phyloP scores from a whole-genome alignment of 2,797 vertebrate species.

The Adrianichthys oophorus region DNA sequence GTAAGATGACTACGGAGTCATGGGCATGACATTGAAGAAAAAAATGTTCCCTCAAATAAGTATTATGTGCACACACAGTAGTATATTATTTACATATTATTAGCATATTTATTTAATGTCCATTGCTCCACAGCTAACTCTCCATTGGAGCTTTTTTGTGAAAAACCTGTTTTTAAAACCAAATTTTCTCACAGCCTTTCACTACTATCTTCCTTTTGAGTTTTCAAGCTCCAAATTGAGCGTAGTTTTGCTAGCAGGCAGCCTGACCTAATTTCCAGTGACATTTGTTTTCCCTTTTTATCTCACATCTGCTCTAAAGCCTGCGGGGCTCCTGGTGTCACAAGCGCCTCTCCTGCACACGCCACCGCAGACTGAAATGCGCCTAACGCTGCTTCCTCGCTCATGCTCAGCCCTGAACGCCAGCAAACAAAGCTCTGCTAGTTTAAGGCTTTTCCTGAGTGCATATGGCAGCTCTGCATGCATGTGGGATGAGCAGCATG shows the following conservation, averaged over 20 bases:
- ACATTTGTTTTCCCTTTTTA: constrained; percentile 34
- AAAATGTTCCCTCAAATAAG: too few species aligned
- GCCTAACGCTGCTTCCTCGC: background rate
- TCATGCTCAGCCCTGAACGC: constrained; percentile 1
- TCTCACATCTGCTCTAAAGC: constrained; percentile 20
- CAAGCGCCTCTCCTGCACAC: constrained; percentile 23
- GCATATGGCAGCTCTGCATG: constrained; percentile 62
- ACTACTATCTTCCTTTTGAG: too few species aligned
- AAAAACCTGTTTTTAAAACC: too few species aligned
- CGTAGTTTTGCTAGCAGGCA: constrained; percentile 1
- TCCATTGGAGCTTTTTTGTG: too few species aligned
- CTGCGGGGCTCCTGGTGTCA: constrained; percentile 29
- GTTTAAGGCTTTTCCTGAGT: constrained; percentile 10
- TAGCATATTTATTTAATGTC: too few species aligned
- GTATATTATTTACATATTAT: too few species aligned
- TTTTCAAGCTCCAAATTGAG: too few species aligned
- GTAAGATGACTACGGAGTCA: too few species aligned
- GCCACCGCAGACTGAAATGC: constrained; percentile 13
- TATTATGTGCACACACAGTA: too few species aligned
- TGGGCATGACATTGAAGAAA: too few species aligned
- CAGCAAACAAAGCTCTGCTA: background rate
- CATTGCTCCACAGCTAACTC: too few species aligned
- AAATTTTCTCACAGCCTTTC: too few species aligned
- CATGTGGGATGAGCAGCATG: constrained; percentile 38
- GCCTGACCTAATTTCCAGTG: constrained; percentile 32